Evolutionary conservation across 2,113 vertebrate genomes (phyloP), one percentile per base, ranked within the genome.

Genomic region (Recurvirostra avosetta): DNA sequence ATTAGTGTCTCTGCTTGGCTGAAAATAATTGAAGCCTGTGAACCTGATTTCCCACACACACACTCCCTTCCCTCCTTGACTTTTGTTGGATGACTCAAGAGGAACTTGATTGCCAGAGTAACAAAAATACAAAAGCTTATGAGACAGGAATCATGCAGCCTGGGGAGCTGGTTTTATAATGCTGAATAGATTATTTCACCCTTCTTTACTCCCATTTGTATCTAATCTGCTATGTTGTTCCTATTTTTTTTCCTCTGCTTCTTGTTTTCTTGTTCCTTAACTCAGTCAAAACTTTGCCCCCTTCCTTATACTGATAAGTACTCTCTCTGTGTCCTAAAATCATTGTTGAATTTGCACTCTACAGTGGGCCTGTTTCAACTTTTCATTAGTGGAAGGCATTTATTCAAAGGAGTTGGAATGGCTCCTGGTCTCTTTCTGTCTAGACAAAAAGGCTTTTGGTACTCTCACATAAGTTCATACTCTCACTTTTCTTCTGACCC

Each of bases 1-100:
- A 94, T 96, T 87, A 89, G 26, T 94, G 79, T 91, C 86, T 95
- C 76, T 95, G 76, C 94, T 94, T 94, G 92, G 80, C 77, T 95
- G 92, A 72, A 96, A 93, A 86, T 95, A 92, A 92, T 95, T 96
- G 94, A 96, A 96, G 86, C 74, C 73, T 93, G 56, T 94, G 94
- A 93, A 92, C 91, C 83, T 97, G 62, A 71, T 94, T 95, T 93
- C 78, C 70, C 81, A 45, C 1, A 4, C 68, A 71, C 55, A 55
- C n/a, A 49, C 70, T 77, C n/a, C 43, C 43, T 96, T 91, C 86
- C 68, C 65, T 94, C 72, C 76, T 81, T 97, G 80, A 71, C 70
- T 95, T 92, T n/a, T 80, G 91, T 88, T 78, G 76, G 61, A 81
- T 96, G 91, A 96, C 80, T 96, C 76, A 94, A 91, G 76, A 94